Evolutionary conservation across 1,140 invertebrate species (phyloP).

Genomic region (Trichoplusia ni): DNA sequence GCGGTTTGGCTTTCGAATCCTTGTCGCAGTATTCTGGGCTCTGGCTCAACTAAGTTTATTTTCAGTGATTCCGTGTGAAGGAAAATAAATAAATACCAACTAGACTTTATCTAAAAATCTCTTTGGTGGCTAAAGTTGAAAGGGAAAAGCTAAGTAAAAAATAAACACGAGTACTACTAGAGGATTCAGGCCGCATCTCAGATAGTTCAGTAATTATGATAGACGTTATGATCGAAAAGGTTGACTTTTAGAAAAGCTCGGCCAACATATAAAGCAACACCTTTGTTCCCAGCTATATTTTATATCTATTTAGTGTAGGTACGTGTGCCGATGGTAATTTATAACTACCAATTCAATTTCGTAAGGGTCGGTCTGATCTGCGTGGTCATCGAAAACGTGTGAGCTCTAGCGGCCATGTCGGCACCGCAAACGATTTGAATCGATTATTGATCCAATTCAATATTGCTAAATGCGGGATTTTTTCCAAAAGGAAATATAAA

Average conservation of each 20-base stretch:
- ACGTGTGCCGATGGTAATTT: slow-evolving; percentile 4
- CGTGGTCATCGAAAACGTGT: slow-evolving; percentile 23
- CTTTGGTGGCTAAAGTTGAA: too few relatives aligned
- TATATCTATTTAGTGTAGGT: slow-evolving; percentile 26
- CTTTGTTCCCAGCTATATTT: slow-evolving; percentile 16
- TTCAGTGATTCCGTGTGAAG: too few relatives aligned
- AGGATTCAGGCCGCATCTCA: too few relatives aligned
- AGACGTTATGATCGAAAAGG: neutral
- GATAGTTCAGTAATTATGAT: slow-evolving; percentile 2
- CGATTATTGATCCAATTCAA: slow-evolving; percentile 26
- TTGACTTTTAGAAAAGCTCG: neutral
- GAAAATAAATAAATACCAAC: too few relatives aligned
- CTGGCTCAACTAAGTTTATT: too few relatives aligned
- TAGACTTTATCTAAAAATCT: too few relatives aligned
- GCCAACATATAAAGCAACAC: slow-evolving; percentile 10
- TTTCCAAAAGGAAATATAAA: slow-evolving; percentile 12
- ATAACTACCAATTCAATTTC: slow-evolving; percentile 33
- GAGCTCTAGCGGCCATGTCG: slow-evolving; percentile 9
- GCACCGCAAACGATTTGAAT: slow-evolving; percentile 17
- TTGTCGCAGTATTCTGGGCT: too few relatives aligned
- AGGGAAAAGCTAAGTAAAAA: too few relatives aligned
- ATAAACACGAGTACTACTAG: too few relatives aligned
- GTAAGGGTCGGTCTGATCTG: slow-evolving; percentile 27
- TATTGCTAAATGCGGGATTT: slow-evolving; percentile 20
- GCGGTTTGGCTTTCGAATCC: too few relatives aligned